These are phyloP conservation scores for Doris montereyensis DNA, from an alignment of 2,888 invertebrate genomes.

Conservation along the genomic window DNA sequence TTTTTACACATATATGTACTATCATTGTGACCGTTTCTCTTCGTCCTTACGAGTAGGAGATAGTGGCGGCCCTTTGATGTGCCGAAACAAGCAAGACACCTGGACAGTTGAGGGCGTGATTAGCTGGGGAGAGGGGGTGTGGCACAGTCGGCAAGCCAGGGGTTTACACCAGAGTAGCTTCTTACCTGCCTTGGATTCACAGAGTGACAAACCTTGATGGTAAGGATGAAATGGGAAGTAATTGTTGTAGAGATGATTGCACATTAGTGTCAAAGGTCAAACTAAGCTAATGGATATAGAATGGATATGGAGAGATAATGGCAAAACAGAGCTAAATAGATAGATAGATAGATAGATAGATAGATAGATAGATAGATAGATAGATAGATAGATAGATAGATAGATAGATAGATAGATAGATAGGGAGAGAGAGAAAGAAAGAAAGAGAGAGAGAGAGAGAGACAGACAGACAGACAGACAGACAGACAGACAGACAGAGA, in stretches of 20 bases:
- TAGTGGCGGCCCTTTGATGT: conserved; percentile 69
- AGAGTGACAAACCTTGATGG: neutral
- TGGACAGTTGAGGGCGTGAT: conserved; percentile 65
- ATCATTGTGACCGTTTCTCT: neutral
- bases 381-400: conserved; percentile 1
- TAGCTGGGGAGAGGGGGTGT: conserved; percentile 68
- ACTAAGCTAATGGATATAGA: no score
- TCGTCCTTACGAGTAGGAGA: conserved; percentile 65
- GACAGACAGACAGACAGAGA: conserved; percentile 7
- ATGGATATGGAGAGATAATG: no score
- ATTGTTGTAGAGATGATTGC: no score
- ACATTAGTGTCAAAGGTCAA: no score
- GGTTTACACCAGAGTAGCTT: conserved; percentile 64
- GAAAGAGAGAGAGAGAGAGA: conserved; percentile 1
- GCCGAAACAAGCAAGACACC: conserved; percentile 44
- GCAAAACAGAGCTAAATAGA: neutral
- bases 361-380: conserved; percentile 27
- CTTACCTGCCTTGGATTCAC: conserved; percentile 59
- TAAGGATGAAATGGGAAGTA: no score
- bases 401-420: no score
- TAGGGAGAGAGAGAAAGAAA: neutral
- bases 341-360: conserved; percentile 25
- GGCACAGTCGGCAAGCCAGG: conserved; percentile 61
- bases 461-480: conserved; percentile 24
- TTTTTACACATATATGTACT: no score